Evolutionary conservation across 2,888 invertebrate species (phyloP).

Genomic region (Lottia scabra): DNA sequence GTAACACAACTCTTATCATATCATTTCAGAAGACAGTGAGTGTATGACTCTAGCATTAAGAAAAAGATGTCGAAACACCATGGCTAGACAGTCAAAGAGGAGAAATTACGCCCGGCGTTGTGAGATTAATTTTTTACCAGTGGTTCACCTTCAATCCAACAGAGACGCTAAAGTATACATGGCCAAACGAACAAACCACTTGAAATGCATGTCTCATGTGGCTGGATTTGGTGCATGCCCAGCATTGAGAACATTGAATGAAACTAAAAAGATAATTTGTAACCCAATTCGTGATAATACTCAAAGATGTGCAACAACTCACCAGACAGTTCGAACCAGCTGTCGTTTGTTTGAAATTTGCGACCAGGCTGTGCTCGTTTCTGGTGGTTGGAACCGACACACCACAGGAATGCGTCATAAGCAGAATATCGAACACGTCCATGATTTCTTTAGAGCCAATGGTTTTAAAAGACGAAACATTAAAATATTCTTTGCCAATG

Average conservation of each 20-base stretch:
- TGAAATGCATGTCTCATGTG: slow-evolving; percentile 55
- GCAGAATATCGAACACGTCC: slow-evolving; percentile 66
- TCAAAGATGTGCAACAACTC: slow-evolving; percentile 69
- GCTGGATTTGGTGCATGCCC: slow-evolving; percentile 69
- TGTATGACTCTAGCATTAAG: slow-evolving; percentile 70
- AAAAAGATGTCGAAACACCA: slow-evolving; percentile 70
- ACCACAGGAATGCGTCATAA: slow-evolving; percentile 65
- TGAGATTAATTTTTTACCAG: slow-evolving; percentile 72
- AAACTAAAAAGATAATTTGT: slow-evolving; percentile 68
- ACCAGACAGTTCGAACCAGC: slow-evolving; percentile 64
- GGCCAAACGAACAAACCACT: slow-evolving; percentile 50
- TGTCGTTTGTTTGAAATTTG: slow-evolving; percentile 72
- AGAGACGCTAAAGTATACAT: slow-evolving; percentile 30
- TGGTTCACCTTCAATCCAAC: slow-evolving; percentile 65
- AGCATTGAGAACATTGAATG: slow-evolving; percentile 65
- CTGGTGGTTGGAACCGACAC: slow-evolving; percentile 72
- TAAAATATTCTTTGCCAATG: slow-evolving; percentile 72
- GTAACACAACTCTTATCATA: too few species aligned
- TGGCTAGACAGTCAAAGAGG: slow-evolving; percentile 57
- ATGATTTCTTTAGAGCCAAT: slow-evolving; percentile 68
- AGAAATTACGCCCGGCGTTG: slow-evolving; percentile 67
- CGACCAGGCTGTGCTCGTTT: slow-evolving; percentile 72
- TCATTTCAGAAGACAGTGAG: slow-evolving; percentile 68
- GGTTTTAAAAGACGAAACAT: slow-evolving; percentile 71
- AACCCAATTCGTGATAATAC: slow-evolving; percentile 71